phyloP scores from a whole-genome alignment of 2,797 vertebrate species.

The Mus spretus region DNA sequence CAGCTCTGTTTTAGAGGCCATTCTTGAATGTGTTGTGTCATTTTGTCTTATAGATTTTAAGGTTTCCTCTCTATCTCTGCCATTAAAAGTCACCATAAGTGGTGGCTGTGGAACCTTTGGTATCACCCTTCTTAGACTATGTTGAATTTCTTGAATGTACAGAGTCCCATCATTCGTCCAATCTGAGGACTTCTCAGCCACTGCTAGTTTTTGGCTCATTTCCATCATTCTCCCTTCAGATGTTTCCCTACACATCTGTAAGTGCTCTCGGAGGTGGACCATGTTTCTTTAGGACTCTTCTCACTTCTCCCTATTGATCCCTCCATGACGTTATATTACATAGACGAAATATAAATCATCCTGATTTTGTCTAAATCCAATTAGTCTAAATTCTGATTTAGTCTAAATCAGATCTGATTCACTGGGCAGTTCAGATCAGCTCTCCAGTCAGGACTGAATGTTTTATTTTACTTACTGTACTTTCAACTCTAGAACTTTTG shows the following conservation, averaged over 20 bases:
- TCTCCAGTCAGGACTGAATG: background rate
- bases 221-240: background rate
- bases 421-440: background rate
- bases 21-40: background rate
- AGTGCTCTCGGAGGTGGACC: background rate
- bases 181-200: background rate
- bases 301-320: background rate
- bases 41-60: background rate
- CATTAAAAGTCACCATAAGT: background rate
- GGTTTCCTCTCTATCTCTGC: background rate
- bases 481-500: constrained; percentile 21
- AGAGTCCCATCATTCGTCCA: background rate
- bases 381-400: background rate
- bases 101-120: background rate
- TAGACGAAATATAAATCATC: background rate
- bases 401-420: background rate
- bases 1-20: background rate
- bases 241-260: too few relatives aligned
- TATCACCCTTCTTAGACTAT: background rate
- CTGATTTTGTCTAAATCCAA: background rate
- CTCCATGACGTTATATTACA: background rate
- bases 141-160: background rate
- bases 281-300: background rate
- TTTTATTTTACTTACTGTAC: constrained; percentile 25
- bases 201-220: background rate